Evolutionary conservation across 1,140 invertebrate species (phyloP).

Genomic region (Prorops nasuta): DNA sequence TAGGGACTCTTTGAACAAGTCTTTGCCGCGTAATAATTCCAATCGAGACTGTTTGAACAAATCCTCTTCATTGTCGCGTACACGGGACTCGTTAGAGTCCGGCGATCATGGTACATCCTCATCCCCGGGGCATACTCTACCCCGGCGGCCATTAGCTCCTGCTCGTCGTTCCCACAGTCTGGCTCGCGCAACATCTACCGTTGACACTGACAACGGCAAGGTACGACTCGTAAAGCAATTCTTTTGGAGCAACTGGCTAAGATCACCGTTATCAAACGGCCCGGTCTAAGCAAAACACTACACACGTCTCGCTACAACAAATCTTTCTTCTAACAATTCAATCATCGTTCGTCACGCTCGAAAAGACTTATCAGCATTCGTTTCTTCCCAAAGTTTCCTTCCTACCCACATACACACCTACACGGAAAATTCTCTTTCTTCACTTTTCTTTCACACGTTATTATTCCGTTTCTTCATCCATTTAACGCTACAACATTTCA

Average conservation of each 20-base stretch:
- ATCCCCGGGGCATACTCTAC: conserved; percentile 20
- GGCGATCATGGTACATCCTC: conserved; percentile 22
- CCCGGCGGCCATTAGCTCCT: conserved; percentile 48
- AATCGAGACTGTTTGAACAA: conserved; percentile 46
- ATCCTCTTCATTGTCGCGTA: conserved; percentile 43
- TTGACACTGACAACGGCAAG: conserved; percentile 60
- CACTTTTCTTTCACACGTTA: too few relatives aligned
- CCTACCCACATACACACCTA: too few relatives aligned
- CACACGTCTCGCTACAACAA: conserved; percentile 5
- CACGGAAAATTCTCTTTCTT: too few relatives aligned
- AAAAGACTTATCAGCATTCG: too few relatives aligned
- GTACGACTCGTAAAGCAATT: conserved; percentile 66
- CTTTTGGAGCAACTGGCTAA: conserved; percentile 68
- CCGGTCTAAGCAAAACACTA: conserved; percentile 34
- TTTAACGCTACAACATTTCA: too few relatives aligned
- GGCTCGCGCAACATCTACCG: conserved; percentile 34
- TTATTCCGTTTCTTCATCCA: too few relatives aligned
- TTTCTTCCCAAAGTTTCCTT: too few relatives aligned
- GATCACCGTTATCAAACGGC: conserved; percentile 57
- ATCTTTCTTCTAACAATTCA: too few relatives aligned
- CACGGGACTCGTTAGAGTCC: conserved; percentile 45
- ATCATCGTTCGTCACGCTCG: too few relatives aligned
- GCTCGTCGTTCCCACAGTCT: conserved; percentile 45
- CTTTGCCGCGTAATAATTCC: conserved; percentile 44
- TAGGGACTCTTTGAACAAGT: conserved; percentile 40